Conservation (phyloP, 2,113 vertebrate genomes). For the Myrmecophaga tridactyla region DNA sequence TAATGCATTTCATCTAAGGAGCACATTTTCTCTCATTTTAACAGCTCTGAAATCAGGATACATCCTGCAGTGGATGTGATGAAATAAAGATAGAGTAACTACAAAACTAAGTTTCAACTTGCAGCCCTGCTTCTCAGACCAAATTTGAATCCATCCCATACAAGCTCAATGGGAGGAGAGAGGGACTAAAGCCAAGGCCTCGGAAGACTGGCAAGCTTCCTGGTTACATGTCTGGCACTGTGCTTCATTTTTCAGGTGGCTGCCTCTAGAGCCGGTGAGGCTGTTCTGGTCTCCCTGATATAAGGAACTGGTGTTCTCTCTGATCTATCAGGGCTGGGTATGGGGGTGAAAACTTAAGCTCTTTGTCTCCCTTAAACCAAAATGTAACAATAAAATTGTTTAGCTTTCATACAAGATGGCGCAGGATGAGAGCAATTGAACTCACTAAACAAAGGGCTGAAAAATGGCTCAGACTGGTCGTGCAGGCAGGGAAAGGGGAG, state of each 20-base stretch:
- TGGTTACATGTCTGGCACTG: neutral
- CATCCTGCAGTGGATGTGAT: neutral
- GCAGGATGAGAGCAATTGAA: no score
- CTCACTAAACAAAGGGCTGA: no score
- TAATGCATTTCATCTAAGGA: neutral
- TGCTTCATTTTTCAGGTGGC: neutral
- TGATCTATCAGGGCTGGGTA: neutral
- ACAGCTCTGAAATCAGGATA: neutral
- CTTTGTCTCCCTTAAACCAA: neutral
- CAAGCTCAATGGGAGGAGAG: neutral
- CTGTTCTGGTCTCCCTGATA: neutral
- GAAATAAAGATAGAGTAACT: neutral
- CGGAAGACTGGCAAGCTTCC: no score
- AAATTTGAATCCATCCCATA: neutral
- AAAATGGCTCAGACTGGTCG: no score
- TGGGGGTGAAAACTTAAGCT: neutral
- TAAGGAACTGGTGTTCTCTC: neutral
- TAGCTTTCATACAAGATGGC: no score
- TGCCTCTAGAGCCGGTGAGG: neutral
- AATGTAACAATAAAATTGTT: no score
- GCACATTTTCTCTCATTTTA: neutral
- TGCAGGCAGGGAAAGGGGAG: no score
- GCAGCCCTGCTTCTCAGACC: neutral
- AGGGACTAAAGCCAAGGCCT: neutral
- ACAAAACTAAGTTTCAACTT: neutral